phyloP scores from a whole-genome alignment of 2,113 vertebrate genomes.

The Tringa solitaria region DNA sequence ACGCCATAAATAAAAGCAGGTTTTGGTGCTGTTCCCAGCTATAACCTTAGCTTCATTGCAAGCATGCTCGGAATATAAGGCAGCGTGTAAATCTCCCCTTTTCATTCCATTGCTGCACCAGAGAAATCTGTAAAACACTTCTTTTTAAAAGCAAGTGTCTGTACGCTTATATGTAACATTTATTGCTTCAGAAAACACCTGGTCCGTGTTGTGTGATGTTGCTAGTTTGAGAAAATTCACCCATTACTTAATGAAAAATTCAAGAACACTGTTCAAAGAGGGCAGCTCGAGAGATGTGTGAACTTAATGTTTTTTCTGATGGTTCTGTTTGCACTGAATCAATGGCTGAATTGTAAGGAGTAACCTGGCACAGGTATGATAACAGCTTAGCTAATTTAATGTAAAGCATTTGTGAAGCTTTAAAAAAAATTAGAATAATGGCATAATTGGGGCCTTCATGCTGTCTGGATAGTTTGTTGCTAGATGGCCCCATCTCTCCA shows the following conservation, averaged over 20 bases:
- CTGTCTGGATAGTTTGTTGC: neutral
- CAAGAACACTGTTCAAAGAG: neutral
- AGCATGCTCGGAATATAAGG: neutral
- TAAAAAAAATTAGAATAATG: neutral
- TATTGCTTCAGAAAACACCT: neutral
- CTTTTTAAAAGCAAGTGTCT: neutral
- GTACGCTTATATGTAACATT: rapidly evolving
- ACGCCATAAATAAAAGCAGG: neutral
- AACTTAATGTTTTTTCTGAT: neutral
- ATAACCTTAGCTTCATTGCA: neutral
- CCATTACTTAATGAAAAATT: neutral
- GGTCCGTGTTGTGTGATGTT: neutral
- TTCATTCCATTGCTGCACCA: neutral
- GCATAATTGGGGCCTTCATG: neutral
- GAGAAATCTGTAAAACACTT: neutral
- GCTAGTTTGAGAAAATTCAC: neutral
- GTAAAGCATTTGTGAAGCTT: neutral
- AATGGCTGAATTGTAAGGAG: neutral
- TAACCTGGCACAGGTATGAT: neutral
- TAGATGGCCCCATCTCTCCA: neutral
- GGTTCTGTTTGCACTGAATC: neutral
- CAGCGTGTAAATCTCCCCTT: neutral
- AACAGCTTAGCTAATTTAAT: neutral
- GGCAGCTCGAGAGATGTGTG: rapidly evolving
- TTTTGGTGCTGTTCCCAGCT: neutral